Conservation (phyloP, 2,888 invertebrate genomes). For the Chrysolina americana region DNA sequence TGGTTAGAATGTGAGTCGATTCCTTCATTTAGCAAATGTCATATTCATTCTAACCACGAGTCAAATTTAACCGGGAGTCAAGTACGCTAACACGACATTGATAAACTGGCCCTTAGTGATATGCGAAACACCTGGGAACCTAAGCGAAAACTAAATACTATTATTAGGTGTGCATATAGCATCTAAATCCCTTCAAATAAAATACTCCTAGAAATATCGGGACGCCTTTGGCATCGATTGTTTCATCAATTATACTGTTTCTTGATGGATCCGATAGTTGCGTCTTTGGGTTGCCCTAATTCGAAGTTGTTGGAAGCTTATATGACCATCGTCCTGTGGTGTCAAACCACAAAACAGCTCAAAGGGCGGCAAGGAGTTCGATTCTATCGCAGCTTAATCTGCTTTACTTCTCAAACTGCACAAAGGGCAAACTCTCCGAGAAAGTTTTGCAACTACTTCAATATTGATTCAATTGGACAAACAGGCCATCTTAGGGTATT, state of each 20-base stretch:
- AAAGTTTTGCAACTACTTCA: conserved; percentile 9
- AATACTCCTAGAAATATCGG: no score
- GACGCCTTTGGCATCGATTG: not conserved
- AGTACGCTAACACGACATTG: no score
- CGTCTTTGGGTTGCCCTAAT: not conserved
- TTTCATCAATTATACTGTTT: not conserved
- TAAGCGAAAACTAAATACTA: no score
- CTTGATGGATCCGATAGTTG: not conserved
- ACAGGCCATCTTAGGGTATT: not conserved
- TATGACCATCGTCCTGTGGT: conserved; percentile 8
- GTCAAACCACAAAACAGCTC: not conserved
- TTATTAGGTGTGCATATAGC: no score
- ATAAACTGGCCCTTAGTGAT: no score
- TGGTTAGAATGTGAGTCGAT: no score
- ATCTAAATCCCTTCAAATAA: no score
- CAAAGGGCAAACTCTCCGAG: not conserved
- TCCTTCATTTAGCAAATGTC: no score
- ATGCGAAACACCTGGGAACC: no score
- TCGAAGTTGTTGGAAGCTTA: not conserved
- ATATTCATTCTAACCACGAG: no score
- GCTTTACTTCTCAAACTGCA: not conserved
- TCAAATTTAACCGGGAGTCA: no score
- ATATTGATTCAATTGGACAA: conserved; percentile 1
- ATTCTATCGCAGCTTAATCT: not conserved
- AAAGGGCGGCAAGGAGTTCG: not conserved